Base-by-base conservation (phyloP, 2,797 vertebrate species). In the Myotis pilosus region DNA sequence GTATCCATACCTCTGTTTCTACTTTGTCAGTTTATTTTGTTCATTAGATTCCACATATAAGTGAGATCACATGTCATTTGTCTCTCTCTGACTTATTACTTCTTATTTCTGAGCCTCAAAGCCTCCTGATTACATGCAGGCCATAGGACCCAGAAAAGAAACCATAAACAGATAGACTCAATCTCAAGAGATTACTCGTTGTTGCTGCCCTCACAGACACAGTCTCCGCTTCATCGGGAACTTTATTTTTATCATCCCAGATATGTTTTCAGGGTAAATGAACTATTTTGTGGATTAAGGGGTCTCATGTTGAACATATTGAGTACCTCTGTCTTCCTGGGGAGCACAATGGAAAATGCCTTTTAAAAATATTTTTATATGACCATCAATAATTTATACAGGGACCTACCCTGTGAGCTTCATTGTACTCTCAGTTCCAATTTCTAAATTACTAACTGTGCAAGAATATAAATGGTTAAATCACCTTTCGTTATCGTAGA, bases 281-380 rank as follows among this genome's bases (percentile, higher is more conserved):
- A 76, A 36, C 71, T 87, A 22, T 49, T 88, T 55, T 92, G n/a
- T 84, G 38, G 64, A 44, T 91, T 75, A 82, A 68, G 44, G 2
- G 85, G 95, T 75, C 53, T 47, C 83, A 4, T 72, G 75, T 87
- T 62, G 36, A 78, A 94, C 90, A 41, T 85, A 76, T 11, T 87
- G 75, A 30, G 2, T 64, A 69, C 4, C 11, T 82, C 64, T 96
- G 22, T 81, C 66, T 87, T 94, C 78, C 28, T 64, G 6, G 49
- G 55, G 2, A 84, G 1, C 22, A 78, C 36, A 91, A 4, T 79
- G 47, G 85, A 53, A 75, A 94, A 87, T 60, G 20, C 49, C 22
- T 36, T 87, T 66, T 51, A 80, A 80, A 36, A 53, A 55, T 44
- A 38, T 62, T 60, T 36, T 84, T 94, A 9, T 66, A 7, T 87